Percentiles rank a stretch among this genome's conserved stretches.
Conservation (phyloP, 1,140 invertebrate species). For the Drosophila virilis region DNA sequence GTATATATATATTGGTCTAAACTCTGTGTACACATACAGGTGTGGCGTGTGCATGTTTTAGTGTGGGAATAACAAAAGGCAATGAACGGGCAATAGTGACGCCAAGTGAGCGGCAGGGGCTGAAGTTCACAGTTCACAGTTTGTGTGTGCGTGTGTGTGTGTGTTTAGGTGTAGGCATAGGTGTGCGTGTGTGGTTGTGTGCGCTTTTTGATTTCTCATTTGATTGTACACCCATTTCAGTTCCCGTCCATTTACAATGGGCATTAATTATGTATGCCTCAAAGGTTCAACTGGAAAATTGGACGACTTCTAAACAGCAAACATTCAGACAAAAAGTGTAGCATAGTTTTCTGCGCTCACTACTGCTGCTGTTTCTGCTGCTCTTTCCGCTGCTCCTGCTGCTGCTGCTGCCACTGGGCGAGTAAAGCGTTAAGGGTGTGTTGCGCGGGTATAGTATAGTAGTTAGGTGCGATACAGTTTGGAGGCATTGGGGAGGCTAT, state of each 20-base stretch:
- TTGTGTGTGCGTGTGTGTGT: conserved; percentile 5
- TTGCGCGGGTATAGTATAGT: not conserved
- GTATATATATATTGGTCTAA: conserved; percentile 17
- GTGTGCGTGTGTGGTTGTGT: conserved; percentile 11
- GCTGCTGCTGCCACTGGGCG: not conserved
- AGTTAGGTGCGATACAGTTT: not conserved
- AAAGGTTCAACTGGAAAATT: conserved; percentile 47
- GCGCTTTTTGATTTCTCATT: conserved; percentile 51
- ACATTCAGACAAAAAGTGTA: conserved; percentile 46
- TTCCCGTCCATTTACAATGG: conserved; percentile 42
- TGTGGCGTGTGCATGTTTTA: conserved; percentile 35
- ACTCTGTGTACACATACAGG: conserved; percentile 41
- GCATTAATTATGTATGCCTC: conserved; percentile 61
- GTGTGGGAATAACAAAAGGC: conserved; percentile 57
- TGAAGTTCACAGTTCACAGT: conserved; percentile 30
- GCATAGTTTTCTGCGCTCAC: conserved; percentile 46
- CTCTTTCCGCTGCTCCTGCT: no score
- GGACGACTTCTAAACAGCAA: conserved; percentile 26
- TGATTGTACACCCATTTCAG: conserved; percentile 43
- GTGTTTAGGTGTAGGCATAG: conserved; percentile 1
- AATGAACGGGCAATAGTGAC: conserved; percentile 49
- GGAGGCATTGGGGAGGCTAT: not conserved
- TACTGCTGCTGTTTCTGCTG: not conserved
- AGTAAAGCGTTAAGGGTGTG: conserved; percentile 20
- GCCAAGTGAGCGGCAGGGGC: conserved; percentile 23